Evolutionary conservation across 2,113 vertebrate genomes (phyloP).

Genomic region (Anthoscopus minutus): DNA sequence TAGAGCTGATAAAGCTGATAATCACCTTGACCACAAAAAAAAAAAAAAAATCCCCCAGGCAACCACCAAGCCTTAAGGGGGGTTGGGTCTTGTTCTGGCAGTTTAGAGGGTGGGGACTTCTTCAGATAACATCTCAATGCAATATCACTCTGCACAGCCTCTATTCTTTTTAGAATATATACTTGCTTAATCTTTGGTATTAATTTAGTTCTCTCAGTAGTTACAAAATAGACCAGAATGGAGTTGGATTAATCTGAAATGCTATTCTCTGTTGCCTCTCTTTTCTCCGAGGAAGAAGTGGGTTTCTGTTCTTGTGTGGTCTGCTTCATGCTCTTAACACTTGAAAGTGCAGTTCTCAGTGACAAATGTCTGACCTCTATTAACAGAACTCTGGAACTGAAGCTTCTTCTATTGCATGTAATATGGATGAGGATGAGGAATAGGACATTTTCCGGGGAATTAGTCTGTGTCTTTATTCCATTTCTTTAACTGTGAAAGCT

Average conservation of each 20-base stretch:
- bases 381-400: background rate
- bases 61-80: background rate
- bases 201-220: background rate
- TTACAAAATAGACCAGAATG: background rate
- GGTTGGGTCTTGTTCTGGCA: constrained; percentile 49
- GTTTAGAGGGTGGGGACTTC: constrained; percentile 29
- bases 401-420: background rate
- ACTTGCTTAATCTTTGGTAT: background rate
- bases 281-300: background rate
- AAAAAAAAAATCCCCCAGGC: background rate
- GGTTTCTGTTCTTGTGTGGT: constrained; percentile 22
- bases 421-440: background rate
- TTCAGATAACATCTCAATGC: constrained; percentile 44
- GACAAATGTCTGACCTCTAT: background rate
- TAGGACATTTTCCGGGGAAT: background rate
- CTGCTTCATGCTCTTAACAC: background rate
- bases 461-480: background rate
- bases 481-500: background rate
- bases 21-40: background rate
- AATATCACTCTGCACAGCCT: background rate
- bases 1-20: background rate
- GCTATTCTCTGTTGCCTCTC: background rate
- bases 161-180: background rate
- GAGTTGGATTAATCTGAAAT: background rate
- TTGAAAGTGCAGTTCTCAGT: background rate